Base-by-base conservation (phyloP, 2,888 invertebrate species). In the Choristoneura rosaceana region DNA sequence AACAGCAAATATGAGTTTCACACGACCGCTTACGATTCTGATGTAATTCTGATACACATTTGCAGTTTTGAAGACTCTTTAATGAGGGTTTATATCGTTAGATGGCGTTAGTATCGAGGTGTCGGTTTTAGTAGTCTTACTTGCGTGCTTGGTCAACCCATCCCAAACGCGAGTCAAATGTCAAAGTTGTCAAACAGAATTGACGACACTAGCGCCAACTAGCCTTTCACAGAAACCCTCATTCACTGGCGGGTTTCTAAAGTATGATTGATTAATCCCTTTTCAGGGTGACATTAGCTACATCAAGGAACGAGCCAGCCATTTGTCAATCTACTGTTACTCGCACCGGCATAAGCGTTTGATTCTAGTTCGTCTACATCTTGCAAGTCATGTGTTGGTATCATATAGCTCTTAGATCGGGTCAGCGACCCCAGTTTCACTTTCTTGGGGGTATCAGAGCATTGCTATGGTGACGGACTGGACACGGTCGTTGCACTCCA, bases 371-470 rank as follows among this genome's bases (percentile, higher is more conserved):
- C 34, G 38, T 71, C 43, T 67, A 15, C 25, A 45, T 71, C 43
- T 67, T 58, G 71, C 67, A 71, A 58, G 47, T 62, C 62, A 50
- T 52, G 60, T 33, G 66, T 61, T 47, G 58, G 67, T 63, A 59
- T 60, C 60, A 66, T 73, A 69, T 76, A 73, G 58, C 65, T 71
- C 47, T 50, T 34, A 38, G 64, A 15, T 71, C 74, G 74, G 85
- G 83, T 87, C 84, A 80, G 77, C 77, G 82, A 81, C 81, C 86
- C 76, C 74, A 79, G 83, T 89, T 91, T 89, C 88, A 90, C 90
- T 91, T 90, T 90, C 85, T 78, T 82, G 82, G 81, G 81, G 79
- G 84, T 86, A 90, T 88, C 84, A 86, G 86, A 87, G 85, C 87
- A 86, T 87, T 87, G 85, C 87, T 84, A 88, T 88, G 86, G 87